phyloP scores from a whole-genome alignment of 2,797 vertebrate genomes.

The Caiman crocodilus region DNA sequence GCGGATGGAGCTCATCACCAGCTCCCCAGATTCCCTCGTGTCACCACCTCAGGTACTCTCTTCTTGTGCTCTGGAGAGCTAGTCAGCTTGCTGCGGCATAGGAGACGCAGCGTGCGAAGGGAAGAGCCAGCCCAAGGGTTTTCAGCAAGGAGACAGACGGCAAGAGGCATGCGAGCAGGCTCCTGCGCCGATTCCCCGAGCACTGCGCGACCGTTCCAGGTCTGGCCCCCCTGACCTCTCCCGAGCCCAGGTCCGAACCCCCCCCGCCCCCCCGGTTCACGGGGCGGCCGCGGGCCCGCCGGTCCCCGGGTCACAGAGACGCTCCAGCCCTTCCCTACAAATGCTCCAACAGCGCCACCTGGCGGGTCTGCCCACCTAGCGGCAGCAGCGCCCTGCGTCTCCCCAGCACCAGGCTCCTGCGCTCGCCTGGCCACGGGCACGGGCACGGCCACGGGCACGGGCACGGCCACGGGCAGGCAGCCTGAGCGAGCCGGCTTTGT shows the following conservation, averaged over 20 bases:
- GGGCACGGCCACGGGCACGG: too few species aligned
- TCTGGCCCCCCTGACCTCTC: too few species aligned
- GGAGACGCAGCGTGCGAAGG: neutral
- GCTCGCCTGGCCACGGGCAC: too few species aligned
- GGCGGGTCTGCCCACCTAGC: neutral
- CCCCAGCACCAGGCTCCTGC: fast-evolving
- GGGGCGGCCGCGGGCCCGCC: neutral
- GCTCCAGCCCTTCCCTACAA: neutral
- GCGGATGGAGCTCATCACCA: neutral
- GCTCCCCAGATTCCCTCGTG: neutral
- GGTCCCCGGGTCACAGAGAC: neutral
- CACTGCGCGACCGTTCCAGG: too few species aligned
- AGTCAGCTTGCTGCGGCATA: neutral
- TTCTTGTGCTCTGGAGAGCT: neutral
- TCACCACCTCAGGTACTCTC: neutral
- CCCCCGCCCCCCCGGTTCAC: neutral
- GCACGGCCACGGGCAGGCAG: too few species aligned
- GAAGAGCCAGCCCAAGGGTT: neutral
- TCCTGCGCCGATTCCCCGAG: too few species aligned
- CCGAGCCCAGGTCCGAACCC: too few species aligned
- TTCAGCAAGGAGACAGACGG: too few species aligned
- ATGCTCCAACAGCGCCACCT: neutral
- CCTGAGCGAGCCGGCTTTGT: too few species aligned
- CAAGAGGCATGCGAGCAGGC: neutral
- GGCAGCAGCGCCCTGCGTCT: too few species aligned